Percentiles rank a stretch among this genome's conserved stretches.
Conservation (phyloP, 2,797 vertebrate species). For the Spea hammondii region DNA sequence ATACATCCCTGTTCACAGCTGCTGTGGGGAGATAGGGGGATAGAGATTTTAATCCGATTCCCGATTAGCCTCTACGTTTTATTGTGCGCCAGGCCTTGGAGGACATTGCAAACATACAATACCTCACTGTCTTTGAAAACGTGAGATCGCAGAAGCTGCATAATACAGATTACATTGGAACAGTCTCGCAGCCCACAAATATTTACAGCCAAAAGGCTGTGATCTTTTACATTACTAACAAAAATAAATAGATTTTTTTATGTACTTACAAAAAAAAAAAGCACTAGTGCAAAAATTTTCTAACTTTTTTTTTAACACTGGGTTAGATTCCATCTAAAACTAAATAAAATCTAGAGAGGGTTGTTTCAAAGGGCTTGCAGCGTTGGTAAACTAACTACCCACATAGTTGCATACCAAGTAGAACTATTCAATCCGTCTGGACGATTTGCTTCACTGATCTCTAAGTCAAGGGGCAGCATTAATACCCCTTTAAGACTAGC, state of each 20-base stretch:
- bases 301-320: neutral
- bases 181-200: conserved; percentile 10
- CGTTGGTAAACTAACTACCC: too few species aligned
- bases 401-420: too few species aligned
- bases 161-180: conserved; percentile 45
- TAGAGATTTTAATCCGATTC: conserved; percentile 51
- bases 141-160: conserved; percentile 40
- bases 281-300: neutral
- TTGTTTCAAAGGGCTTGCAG: too few species aligned
- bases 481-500: too few species aligned
- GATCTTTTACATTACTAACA: conserved; percentile 3
- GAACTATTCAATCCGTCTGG: too few species aligned
- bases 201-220: conserved; percentile 5
- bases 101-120: conserved; percentile 43
- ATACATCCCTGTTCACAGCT: conserved; percentile 44
- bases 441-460: too few species aligned
- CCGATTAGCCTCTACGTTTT: conserved; percentile 46
- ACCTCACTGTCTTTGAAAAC: conserved; percentile 41
- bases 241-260: neutral
- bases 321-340: too few species aligned
- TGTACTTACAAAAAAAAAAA: neutral
- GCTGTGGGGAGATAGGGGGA: conserved; percentile 46
- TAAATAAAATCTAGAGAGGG: too few species aligned
- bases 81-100: conserved; percentile 44
- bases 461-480: too few species aligned